phyloP scores from a whole-genome alignment of 2,797 vertebrate genomes.

The Acanthis flammea region DNA sequence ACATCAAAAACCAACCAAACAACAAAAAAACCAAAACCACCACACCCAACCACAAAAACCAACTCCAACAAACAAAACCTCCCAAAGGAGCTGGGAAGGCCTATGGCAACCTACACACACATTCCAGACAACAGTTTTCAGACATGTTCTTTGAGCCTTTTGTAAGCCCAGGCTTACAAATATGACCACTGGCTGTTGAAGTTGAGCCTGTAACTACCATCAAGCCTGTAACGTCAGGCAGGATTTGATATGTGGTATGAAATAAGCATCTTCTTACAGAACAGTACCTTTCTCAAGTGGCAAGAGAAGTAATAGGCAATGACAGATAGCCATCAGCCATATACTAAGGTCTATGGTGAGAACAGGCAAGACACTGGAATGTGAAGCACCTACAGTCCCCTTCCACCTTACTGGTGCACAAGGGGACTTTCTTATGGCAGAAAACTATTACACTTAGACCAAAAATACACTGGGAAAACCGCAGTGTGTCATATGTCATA shows the following conservation, averaged over 20 bases:
- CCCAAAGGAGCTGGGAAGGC: not conserved
- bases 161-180: not conserved
- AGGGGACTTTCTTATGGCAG: not conserved
- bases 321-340: not conserved
- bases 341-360: not conserved
- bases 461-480: not conserved
- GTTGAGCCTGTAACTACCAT: not conserved
- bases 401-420: not conserved
- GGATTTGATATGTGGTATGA: fast-evolving
- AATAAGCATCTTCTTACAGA: too few species aligned
- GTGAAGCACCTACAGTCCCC: not conserved
- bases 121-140: not conserved
- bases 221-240: not conserved
- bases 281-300: too few species aligned
- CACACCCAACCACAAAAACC: not conserved
- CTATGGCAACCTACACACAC: not conserved
- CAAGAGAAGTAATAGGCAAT: not conserved
- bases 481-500: not conserved
- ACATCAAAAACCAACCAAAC: not conserved
- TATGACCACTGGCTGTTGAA: not conserved
- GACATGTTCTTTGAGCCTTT: not conserved
- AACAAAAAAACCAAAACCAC: not conserved
- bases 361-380: not conserved
- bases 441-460: not conserved
- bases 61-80: not conserved